Conservation (phyloP, 2,888 invertebrate genomes). For the Monochamus alternatus region DNA sequence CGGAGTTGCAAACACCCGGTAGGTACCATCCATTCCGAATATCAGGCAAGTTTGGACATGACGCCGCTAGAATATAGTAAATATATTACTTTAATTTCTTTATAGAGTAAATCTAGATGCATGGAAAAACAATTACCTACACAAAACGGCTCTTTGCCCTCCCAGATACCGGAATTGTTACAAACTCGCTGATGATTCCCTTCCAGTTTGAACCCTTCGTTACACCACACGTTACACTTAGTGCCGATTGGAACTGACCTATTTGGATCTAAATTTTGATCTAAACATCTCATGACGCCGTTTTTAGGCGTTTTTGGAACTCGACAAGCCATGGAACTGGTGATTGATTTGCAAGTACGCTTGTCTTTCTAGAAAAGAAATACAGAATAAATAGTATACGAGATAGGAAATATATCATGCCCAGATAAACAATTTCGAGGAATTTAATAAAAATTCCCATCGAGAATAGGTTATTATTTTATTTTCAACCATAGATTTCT, state of each 20-base stretch:
- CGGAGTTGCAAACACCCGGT: slow-evolving; percentile 72
- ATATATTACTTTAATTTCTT: slow-evolving; percentile 5
- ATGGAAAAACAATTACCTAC: slow-evolving; percentile 70
- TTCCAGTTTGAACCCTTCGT: slow-evolving; percentile 73
- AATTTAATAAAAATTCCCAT: no score
- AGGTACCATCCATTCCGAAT: slow-evolving; percentile 73
- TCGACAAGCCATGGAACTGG: slow-evolving; percentile 55
- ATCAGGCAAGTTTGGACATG: slow-evolving; percentile 71
- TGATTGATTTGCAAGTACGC: slow-evolving; percentile 54
- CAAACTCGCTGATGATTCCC: slow-evolving; percentile 74
- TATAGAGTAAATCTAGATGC: background rate
- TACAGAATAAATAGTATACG: slow-evolving; percentile 3
- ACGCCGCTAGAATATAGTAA: slow-evolving; percentile 64
- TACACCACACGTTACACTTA: slow-evolving; percentile 72
- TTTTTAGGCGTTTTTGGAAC: slow-evolving; percentile 58
- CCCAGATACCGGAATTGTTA: slow-evolving; percentile 72
- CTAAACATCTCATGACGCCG: slow-evolving; percentile 62
- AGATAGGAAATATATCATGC: no score
- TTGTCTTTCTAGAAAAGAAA: slow-evolving; percentile 47
- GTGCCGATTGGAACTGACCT: slow-evolving; percentile 65
- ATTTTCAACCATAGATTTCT: no score
- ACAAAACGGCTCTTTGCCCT: slow-evolving; percentile 72
- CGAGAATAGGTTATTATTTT: no score
- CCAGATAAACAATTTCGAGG: no score
- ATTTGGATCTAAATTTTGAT: slow-evolving; percentile 49